A percentile compares a stretch with the other conserved stretches of the same genome.
Conservation (phyloP, 1,140 invertebrate species). For the Caenorhabditis latens region DNA sequence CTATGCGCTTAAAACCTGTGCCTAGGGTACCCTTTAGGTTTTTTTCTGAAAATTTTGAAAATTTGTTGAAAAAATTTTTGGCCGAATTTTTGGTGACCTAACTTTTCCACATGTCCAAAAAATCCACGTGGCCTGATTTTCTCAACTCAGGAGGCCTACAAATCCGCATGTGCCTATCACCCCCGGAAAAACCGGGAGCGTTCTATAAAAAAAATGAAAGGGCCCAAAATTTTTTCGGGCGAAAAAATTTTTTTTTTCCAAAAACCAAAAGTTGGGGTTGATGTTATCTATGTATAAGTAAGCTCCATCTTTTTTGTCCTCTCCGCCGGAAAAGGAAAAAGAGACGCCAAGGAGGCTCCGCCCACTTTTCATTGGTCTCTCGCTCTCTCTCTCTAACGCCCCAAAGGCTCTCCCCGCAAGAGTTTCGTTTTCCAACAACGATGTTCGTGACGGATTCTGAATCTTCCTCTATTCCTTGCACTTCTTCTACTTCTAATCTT, state of each 20-base stretch:
- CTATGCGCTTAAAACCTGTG: too few relatives aligned
- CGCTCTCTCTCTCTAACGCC: not conserved
- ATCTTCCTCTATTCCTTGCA: not conserved
- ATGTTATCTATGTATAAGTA: not conserved
- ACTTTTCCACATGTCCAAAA: too few relatives aligned
- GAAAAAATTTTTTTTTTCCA: not conserved
- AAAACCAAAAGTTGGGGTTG: not conserved
- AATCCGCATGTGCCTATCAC: too few relatives aligned
- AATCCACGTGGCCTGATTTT: too few relatives aligned
- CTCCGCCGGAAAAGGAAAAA: not conserved
- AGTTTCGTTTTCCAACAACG: not conserved
- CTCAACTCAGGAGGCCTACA: too few relatives aligned
- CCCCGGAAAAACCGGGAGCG: too few relatives aligned
- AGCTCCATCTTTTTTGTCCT: not conserved
- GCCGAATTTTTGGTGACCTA: too few relatives aligned
- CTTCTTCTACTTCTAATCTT: not conserved
- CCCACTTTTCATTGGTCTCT: conserved; percentile 34
- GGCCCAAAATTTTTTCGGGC: not conserved
- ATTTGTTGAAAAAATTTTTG: too few relatives aligned
- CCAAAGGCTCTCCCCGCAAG: not conserved
- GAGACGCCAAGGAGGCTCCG: conserved; percentile 8
- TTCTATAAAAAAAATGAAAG: too few relatives aligned
- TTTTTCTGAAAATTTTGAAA: too few relatives aligned
- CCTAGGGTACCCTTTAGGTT: too few relatives aligned
- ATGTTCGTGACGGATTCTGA: not conserved